These are phyloP conservation scores for Haemorhous mexicanus DNA, from an alignment of 2,113 vertebrate genomes.

Conservation along the genomic window DNA sequence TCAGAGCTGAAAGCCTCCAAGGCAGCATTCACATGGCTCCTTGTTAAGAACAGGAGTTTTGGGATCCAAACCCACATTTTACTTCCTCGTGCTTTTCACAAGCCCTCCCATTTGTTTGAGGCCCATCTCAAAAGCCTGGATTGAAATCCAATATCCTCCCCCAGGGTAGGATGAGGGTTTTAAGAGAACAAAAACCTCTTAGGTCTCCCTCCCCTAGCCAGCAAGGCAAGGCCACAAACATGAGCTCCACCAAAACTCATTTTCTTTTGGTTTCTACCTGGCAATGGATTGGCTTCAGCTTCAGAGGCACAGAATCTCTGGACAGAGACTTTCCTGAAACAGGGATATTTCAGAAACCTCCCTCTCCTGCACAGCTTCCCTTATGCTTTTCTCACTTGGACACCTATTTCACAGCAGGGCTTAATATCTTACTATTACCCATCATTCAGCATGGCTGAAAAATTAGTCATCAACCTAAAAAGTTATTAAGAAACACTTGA, in stretches of 20 bases:
- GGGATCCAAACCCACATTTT: constrained; percentile 52
- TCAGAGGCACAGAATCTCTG: background rate
- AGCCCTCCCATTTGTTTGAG: background rate
- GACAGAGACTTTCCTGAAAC: background rate
- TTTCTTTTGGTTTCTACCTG: constrained; percentile 39
- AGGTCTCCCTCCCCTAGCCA: background rate
- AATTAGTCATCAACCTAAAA: constrained; percentile 57
- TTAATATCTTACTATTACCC: constrained; percentile 5
- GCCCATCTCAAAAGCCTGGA: background rate
- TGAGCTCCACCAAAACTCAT: background rate
- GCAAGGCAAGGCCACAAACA: constrained; percentile 24
- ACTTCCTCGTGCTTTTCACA: background rate
- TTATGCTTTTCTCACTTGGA: constrained; percentile 8
- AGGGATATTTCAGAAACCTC: background rate
- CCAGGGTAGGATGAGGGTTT: background rate
- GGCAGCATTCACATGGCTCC: background rate
- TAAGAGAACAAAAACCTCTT: background rate
- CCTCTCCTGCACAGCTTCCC: background rate
- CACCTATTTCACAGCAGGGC: background rate
- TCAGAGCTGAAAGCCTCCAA: background rate
- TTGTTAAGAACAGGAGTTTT: background rate
- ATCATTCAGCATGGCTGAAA: constrained; percentile 37
- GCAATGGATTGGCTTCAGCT: background rate
- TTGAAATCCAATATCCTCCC: constrained; percentile 17
- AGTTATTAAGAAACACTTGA: constrained; percentile 57